Evolutionary conservation across 2,888 invertebrate species (phyloP).

Genomic region (Synergus japonicus): DNA sequence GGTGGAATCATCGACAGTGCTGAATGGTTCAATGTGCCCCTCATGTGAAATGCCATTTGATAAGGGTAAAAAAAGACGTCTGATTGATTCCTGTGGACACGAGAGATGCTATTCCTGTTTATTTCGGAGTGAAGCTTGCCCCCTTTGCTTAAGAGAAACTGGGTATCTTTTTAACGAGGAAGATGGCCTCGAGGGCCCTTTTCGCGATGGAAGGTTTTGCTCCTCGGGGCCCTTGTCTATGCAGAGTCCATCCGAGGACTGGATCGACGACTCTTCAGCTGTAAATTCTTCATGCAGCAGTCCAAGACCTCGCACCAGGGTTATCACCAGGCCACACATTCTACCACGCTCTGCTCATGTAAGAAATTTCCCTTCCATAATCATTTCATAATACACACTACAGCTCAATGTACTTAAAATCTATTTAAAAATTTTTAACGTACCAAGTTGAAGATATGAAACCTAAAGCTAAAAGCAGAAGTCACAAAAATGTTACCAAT

Average conservation of each 20-base stretch:
- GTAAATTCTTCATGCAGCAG: conserved; percentile 74
- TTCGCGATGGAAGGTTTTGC: conserved; percentile 62
- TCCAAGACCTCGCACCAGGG: conserved; percentile 69
- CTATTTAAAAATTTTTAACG: background rate
- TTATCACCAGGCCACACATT: conserved; percentile 60
- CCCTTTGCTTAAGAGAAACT: conserved; percentile 82
- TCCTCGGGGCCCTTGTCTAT: conserved; percentile 68
- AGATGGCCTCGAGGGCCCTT: conserved; percentile 77
- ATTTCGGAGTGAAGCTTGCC: conserved; percentile 94
- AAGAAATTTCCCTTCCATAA: conserved; percentile 59
- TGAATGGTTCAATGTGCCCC: conserved; percentile 83
- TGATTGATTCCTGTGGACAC: conserved; percentile 97
- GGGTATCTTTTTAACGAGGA: conserved; percentile 72
- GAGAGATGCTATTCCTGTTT: conserved; percentile 97
- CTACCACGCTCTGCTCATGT: conserved; percentile 76
- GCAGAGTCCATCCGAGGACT: conserved; percentile 62
- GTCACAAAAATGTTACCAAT: background rate
- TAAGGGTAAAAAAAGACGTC: conserved; percentile 95
- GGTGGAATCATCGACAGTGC: conserved; percentile 85
- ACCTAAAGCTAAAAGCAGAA: background rate
- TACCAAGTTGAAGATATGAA: too few relatives aligned
- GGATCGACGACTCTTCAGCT: conserved; percentile 72
- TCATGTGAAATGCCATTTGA: conserved; percentile 96
- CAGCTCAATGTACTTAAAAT: background rate
- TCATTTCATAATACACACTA: background rate